These are phyloP conservation scores for Caenorhabditis angaria DNA, from an alignment of 2,888 invertebrate genomes.

Conservation along the genomic window DNA sequence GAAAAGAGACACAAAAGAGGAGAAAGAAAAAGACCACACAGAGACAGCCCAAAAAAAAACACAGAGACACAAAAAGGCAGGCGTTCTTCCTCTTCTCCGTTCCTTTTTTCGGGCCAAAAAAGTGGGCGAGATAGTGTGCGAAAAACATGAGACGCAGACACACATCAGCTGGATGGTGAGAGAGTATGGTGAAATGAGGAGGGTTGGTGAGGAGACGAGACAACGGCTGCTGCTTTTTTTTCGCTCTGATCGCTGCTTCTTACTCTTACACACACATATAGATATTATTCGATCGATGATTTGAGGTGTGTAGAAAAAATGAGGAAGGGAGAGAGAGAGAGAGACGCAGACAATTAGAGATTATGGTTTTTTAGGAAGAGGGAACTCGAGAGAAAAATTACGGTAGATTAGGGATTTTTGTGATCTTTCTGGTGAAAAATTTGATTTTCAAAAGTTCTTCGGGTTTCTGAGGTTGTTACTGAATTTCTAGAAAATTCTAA, in stretches of 20 bases:
- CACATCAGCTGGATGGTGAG: slow-evolving; percentile 7
- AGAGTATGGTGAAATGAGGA: slow-evolving; percentile 20
- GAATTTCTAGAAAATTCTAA: too few species aligned
- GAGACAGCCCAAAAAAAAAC: neutral
- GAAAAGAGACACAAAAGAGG: neutral
- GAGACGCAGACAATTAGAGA: slow-evolving; percentile 8
- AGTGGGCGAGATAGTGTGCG: neutral
- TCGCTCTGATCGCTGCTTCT: neutral
- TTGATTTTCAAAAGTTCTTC: too few species aligned
- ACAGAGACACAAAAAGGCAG: neutral
- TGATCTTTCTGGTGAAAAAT: too few species aligned
- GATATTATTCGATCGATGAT: neutral
- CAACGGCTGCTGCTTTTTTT: slow-evolving; percentile 3
- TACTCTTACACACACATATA: neutral
- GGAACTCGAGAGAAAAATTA: too few species aligned
- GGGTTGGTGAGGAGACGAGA: slow-evolving; percentile 1
- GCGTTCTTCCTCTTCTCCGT: neutral
- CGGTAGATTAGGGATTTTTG: too few species aligned
- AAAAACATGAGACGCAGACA: slow-evolving; percentile 5
- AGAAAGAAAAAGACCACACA: neutral
- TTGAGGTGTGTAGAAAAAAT: too few species aligned
- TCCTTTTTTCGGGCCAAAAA: neutral
- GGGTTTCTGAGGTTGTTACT: too few species aligned
- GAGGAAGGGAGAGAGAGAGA: slow-evolving; percentile 9
- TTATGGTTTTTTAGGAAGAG: neutral